These are phyloP conservation scores for Selenia dentaria DNA, from an alignment of 2,888 invertebrate genomes.

Conservation along the genomic window DNA sequence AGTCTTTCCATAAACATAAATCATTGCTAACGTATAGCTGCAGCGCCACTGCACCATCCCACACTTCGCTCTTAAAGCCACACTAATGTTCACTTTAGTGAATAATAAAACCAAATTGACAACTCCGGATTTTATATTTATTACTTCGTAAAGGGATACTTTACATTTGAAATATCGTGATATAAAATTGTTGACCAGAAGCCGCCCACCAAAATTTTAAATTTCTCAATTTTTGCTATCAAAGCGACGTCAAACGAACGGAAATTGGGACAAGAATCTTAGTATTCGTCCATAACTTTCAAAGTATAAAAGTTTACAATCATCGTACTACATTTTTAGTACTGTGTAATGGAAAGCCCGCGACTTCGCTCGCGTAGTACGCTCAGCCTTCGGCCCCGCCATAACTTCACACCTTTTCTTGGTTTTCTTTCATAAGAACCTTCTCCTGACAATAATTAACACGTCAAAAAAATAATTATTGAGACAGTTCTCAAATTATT, in stretches of 20 bases:
- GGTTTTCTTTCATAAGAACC: no score
- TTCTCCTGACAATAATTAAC: no score
- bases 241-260: conserved; percentile 5
- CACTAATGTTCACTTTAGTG: conserved; percentile 31
- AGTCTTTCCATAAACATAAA: conserved; percentile 31
- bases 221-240: conserved; percentile 19
- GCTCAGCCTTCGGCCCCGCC: no score
- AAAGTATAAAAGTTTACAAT: no score
- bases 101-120: conserved; percentile 34
- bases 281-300: no score
- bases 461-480: no score
- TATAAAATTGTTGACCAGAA: conserved; percentile 28
- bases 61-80: conserved; percentile 19
- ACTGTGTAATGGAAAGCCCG: no score
- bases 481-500: no score
- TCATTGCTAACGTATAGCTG: conserved; percentile 26
- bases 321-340: no score
- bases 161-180: conserved; percentile 29
- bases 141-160: conserved; percentile 27
- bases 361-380: no score
- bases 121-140: conserved; percentile 28
- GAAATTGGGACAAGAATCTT: conserved; percentile 15
- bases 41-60: conserved; percentile 21
- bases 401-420: no score
- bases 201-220: conserved; percentile 24